Base-by-base conservation (phyloP, 1,140 invertebrate genomes). In the Tetramorium alpestre region DNA sequence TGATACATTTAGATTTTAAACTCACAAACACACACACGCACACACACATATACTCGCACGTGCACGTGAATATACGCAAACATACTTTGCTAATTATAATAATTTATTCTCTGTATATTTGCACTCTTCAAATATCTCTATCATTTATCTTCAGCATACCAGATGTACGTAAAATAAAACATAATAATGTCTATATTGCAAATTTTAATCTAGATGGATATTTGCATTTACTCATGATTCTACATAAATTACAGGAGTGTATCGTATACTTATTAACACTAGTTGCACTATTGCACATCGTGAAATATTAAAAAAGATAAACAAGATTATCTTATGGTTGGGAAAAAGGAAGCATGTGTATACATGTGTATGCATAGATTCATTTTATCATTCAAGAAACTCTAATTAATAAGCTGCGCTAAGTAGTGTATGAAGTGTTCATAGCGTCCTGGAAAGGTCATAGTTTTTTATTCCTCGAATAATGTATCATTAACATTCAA, bases 401-500 rank as follows among this genome's bases (percentile, higher is more conserved):
- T 44, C 56, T 84, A 84, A 84, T 60, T 84, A 73, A 84, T 73
- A 25, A 70, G 65, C 33, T n/a, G 10, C 25, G 10, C 16, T 18
- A 73, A 84, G 54, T 60, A 38, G 8, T 69, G 47, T 67, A 81
- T 54, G 10, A 81, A 82, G 11, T 47, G 65, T 6, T 33, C 18
- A 25, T 47, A 41, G 11, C 22, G 80, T 73, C 54, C 41, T 60
- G 77, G n/a, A 84, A 73, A 60, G 69, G 80, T 73, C 67, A 70
- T 22, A 62, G n/a, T 73, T 84, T 84, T 84, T 84, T 84, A 60
- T 84, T n/a, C 49, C 38, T 49, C 44, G 10, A 54, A 73, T 73
- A 62, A 84, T 84, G 18, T 84, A 84, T 84, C 54, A 28, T 84
- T 84, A 73, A 84, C n/a, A 62, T 84, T 73, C 80, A 73, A 38